Percentiles rank a stretch among this genome's conserved stretches.
Conservation (phyloP, 2,113 vertebrate genomes). For the Brachyhypopomus gauderio region DNA sequence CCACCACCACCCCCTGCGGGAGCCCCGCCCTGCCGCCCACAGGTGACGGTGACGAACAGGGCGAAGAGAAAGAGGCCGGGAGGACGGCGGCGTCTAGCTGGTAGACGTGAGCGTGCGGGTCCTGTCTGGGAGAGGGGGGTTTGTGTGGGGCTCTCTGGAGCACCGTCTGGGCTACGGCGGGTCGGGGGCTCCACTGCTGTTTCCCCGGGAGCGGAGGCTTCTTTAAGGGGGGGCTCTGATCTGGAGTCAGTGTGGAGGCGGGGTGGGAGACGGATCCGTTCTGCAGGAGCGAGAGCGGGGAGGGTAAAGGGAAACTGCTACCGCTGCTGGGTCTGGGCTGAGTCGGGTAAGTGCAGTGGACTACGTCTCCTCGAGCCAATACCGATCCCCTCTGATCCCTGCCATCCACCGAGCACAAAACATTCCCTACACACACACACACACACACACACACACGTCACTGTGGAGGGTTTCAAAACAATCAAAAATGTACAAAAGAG, state of each 20-base stretch:
- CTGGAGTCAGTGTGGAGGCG: slow-evolving; percentile 32
- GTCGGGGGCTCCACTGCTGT: slow-evolving; percentile 67
- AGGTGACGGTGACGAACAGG: slow-evolving; percentile 65
- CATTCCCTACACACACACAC: slow-evolving; percentile 41
- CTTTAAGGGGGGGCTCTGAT: slow-evolving; percentile 59
- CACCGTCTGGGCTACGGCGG: slow-evolving; percentile 63
- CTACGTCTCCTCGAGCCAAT: slow-evolving; percentile 65
- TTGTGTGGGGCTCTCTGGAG: slow-evolving; percentile 72
- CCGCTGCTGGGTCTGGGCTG: slow-evolving; percentile 59
- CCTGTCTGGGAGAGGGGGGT: slow-evolving; percentile 64
- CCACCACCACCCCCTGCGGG: slow-evolving; percentile 56
- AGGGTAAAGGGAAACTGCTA: slow-evolving; percentile 42
- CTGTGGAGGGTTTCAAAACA: background rate
- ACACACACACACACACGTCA: background rate
- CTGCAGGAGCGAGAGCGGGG: slow-evolving; percentile 36
- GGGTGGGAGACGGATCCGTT: slow-evolving; percentile 48
- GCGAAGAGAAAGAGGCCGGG: slow-evolving; percentile 44
- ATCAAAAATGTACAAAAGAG: no score
- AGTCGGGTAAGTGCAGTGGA: slow-evolving; percentile 65
- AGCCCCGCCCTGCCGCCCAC: slow-evolving; percentile 63
- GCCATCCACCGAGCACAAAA: slow-evolving; percentile 43
- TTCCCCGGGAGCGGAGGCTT: slow-evolving; percentile 54
- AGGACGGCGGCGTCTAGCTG: slow-evolving; percentile 61
- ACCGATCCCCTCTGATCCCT: slow-evolving; percentile 55
- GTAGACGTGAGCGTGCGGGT: slow-evolving; percentile 59